phyloP scores from a whole-genome alignment of 2,113 vertebrate genomes.

The Aythya baeri region DNA sequence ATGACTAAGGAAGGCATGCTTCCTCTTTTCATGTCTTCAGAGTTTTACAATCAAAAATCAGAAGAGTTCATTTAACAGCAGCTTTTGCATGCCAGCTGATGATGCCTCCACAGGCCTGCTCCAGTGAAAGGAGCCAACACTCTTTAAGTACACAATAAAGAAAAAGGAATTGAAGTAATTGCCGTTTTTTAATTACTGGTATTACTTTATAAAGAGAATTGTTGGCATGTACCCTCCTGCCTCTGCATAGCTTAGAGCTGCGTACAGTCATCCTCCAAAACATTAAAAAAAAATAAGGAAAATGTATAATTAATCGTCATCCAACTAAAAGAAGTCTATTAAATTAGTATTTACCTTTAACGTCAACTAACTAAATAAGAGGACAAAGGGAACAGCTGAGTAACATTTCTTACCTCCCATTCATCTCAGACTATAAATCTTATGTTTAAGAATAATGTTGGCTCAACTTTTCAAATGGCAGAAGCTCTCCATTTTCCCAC shows the following conservation, averaged over 20 bases:
- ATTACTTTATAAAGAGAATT: slow-evolving; percentile 13
- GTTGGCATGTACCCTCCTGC: slow-evolving; percentile 29
- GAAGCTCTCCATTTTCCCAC: neutral
- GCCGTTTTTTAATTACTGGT: slow-evolving; percentile 11
- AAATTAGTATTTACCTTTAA: slow-evolving; percentile 16
- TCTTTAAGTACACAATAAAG: neutral
- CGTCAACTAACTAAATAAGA: neutral
- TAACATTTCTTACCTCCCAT: neutral
- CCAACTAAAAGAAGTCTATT: neutral
- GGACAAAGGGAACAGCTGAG: neutral
- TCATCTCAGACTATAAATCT: neutral
- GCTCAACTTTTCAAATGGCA: neutral
- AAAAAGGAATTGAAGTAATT: neutral
- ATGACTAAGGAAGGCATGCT: neutral
- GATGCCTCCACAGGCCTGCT: neutral
- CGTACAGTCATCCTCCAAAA: neutral
- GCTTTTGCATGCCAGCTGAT: neutral
- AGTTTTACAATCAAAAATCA: neutral
- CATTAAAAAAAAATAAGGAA: neutral
- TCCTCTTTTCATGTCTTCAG: neutral
- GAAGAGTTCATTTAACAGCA: neutral
- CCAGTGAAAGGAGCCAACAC: neutral
- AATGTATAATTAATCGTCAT: neutral
- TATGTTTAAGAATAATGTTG: neutral
- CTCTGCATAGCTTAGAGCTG: neutral